Base-by-base conservation (phyloP, 2,113 vertebrate genomes). In the Atlantisia rogersi region DNA sequence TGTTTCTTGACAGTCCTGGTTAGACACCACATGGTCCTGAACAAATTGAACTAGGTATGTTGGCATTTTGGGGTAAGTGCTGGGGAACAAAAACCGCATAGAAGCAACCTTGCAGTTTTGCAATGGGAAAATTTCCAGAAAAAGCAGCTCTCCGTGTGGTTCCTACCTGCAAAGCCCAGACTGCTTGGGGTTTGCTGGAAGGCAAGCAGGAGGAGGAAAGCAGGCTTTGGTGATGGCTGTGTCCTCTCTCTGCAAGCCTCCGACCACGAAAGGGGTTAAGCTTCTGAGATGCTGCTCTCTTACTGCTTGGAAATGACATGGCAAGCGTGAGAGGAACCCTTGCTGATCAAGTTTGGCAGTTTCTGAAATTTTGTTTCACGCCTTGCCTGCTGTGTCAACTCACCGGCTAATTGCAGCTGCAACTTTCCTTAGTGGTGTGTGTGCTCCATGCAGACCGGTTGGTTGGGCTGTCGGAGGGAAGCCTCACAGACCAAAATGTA, bases 331-430 rank as follows among this genome's bases (percentile, higher is more conserved):
- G 16, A 92, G 84, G 92, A 95, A 76, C 93, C 86, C 89, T 74
- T 85, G 89, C 94, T 95, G 94, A 97, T 95, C 87, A 94, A 93
- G 95, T 95, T 96, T 90, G 96, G 86, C 95, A 91, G 94, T 95
- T 97, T 96, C 56, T 96, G 94, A 95, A 94, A 95, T 95, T 96
- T 95, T 93, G 96, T 93, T 97, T 95, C 95, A 95, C 89, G 39
- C 95, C 92, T 97, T 95, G 95, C 95, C 96, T 95, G 92, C 97
- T 93, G 94, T 93, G 96, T 94, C 93, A 87, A 56, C 93, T 95
- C 88, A 39, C 71, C 68, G 58, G 96, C 94, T 98, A 97, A 97
- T 97, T 97, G 95, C 94, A 89, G 94, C 82, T 35, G 78, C 87
- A 96, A 90, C 95, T 97, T 96, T 92, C 82, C 53, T 59, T 37